Evolutionary conservation across 2,113 vertebrate genomes (phyloP).

Genomic region (Lagopus muta): DNA sequence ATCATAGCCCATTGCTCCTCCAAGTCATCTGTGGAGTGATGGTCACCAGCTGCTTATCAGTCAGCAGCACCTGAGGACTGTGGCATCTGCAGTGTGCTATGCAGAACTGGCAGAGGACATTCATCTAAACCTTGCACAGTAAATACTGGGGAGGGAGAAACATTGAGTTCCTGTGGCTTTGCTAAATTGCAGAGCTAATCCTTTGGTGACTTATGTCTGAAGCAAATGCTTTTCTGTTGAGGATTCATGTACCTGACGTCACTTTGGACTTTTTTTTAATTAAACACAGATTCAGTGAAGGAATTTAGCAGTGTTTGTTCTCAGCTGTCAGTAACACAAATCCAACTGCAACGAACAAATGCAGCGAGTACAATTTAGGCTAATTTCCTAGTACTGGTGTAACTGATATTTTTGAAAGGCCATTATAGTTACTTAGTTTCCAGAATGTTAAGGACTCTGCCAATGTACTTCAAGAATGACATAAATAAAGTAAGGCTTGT

Average conservation of each 20-base stretch:
- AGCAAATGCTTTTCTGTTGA: background rate
- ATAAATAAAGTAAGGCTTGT: background rate
- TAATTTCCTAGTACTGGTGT: background rate
- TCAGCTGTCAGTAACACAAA: background rate
- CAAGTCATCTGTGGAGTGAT: background rate
- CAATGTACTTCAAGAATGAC: background rate
- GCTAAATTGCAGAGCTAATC: slow-evolving; percentile 28
- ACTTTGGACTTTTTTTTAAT: background rate
- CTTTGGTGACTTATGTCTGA: slow-evolving; percentile 9
- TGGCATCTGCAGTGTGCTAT: background rate
- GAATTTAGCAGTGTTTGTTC: background rate
- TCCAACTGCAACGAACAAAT: background rate
- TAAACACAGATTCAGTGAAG: background rate
- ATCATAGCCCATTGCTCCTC: background rate
- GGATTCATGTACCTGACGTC: background rate
- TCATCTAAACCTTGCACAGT: background rate
- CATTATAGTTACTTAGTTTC: background rate
- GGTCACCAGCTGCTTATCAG: background rate
- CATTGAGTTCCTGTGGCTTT: background rate
- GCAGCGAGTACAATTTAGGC: background rate
- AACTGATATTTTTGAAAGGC: background rate
- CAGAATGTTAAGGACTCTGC: background rate
- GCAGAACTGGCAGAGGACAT: background rate
- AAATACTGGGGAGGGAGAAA: background rate
- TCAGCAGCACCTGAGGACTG: background rate